phyloP scores from a whole-genome alignment of 2,797 vertebrate genomes.

The Eulemur albifrons region DNA sequence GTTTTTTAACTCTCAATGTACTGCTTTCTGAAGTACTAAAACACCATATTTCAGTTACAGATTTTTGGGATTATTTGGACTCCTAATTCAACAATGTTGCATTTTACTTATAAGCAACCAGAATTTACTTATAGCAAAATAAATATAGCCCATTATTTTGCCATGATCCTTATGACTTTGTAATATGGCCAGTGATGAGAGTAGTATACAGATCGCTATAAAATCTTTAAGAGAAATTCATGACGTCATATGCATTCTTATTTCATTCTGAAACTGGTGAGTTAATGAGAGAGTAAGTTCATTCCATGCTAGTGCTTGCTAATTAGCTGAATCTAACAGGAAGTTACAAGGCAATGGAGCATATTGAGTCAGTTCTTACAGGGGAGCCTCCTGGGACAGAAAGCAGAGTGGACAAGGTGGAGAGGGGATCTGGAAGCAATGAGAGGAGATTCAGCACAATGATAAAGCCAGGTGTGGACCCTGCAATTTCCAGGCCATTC shows the following conservation, averaged over 20 bases:
- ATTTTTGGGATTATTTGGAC: background rate
- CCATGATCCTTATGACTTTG: background rate
- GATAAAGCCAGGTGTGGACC: background rate
- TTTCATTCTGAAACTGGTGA: background rate
- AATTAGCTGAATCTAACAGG: background rate
- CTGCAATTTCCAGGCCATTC: background rate
- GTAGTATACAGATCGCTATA: background rate
- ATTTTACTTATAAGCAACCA: background rate
- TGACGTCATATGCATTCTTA: background rate
- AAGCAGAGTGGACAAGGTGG: background rate
- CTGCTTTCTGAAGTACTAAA: background rate
- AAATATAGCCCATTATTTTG: background rate
- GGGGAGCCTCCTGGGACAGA: background rate
- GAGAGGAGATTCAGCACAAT: background rate
- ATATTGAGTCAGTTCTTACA: background rate
- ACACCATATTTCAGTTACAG: background rate
- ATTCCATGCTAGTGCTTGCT: background rate
- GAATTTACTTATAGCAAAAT: background rate
- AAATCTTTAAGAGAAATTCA: background rate
- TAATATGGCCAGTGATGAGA: background rate
- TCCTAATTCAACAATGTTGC: background rate
- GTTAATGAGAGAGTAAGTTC: background rate
- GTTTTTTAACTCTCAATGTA: background rate
- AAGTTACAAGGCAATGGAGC: background rate
- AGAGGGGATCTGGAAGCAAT: background rate